These are phyloP conservation scores for Hydra vulgaris DNA, from an alignment of 30 jellyfish, hydroid and myxozoan species.

Conservation along the genomic window DNA sequence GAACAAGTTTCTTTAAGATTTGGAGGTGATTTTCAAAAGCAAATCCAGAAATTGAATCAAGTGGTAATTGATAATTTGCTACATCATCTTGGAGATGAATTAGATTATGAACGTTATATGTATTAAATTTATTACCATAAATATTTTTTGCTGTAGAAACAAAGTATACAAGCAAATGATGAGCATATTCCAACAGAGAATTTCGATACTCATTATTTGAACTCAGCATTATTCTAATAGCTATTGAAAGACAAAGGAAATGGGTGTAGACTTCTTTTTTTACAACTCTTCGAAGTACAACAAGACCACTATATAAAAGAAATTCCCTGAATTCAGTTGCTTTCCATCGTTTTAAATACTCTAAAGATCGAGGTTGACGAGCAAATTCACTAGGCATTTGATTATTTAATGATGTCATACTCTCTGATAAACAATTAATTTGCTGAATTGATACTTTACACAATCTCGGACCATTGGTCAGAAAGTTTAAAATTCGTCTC, in stretches of 20 bases:
- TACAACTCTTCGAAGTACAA: slow-evolving; percentile 26
- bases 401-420: slow-evolving; percentile 10
- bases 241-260: slow-evolving; percentile 28
- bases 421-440: slow-evolving; percentile 15
- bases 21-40: slow-evolving; percentile 38
- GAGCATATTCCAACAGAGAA: slow-evolving; percentile 28
- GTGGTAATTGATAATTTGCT: slow-evolving; percentile 11
- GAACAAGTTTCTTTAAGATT: slow-evolving; percentile 21
- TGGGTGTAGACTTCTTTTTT: slow-evolving; percentile 13
- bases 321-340: slow-evolving; percentile 34
- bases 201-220: slow-evolving; percentile 17
- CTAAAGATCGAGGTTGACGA: slow-evolving; percentile 36
- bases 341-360: slow-evolving; percentile 29
- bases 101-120: slow-evolving; percentile 35
- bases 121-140: slow-evolving; percentile 23
- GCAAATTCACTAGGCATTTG: slow-evolving; percentile 31
- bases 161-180: slow-evolving; percentile 16
- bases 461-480: slow-evolving; percentile 25
- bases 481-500: slow-evolving; percentile 9
- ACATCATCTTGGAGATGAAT: slow-evolving; percentile 27
- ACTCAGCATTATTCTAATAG: slow-evolving; percentile 32
- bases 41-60: slow-evolving; percentile 26
- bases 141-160: slow-evolving; percentile 24
- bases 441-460: slow-evolving; percentile 26
- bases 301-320: slow-evolving; percentile 33